Conservation (phyloP, 2,113 vertebrate genomes). For the Hypomesus transpacificus region DNA sequence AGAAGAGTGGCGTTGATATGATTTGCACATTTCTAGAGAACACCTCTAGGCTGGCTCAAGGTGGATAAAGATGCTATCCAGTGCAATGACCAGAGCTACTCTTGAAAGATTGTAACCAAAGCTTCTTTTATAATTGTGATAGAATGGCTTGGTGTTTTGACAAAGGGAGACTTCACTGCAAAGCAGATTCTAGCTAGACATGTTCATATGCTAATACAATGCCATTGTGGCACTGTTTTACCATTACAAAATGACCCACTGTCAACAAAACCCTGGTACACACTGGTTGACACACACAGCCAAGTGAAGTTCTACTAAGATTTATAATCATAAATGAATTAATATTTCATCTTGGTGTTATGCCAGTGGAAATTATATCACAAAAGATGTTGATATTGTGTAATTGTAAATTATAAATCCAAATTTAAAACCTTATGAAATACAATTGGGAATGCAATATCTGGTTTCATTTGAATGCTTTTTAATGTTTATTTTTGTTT, state of each 20-base stretch:
- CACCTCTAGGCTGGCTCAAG: conserved; percentile 9
- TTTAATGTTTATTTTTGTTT: conserved; percentile 15
- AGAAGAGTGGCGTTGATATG: conserved; percentile 52
- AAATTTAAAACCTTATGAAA: background rate
- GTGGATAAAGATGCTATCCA: conserved; percentile 28
- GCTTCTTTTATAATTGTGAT: conserved; percentile 31
- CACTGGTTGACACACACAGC: too few relatives aligned
- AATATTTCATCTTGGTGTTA: background rate
- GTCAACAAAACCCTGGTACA: too few relatives aligned
- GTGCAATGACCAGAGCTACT: conserved; percentile 60
- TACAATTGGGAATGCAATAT: background rate
- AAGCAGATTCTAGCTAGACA: conserved; percentile 9
- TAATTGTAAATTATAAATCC: background rate
- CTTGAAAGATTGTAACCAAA: conserved; percentile 4
- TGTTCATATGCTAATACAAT: conserved; percentile 46
- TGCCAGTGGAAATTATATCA: background rate
- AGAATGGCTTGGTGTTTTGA: conserved; percentile 21
- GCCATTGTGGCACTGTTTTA: conserved; percentile 22
- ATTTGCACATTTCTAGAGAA: conserved; percentile 60
- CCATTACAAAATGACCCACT: conserved; percentile 22
- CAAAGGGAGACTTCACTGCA: conserved; percentile 50
- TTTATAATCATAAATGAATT: background rate
- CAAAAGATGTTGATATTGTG: background rate
- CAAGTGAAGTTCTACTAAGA: background rate
- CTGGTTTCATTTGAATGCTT: background rate